Conservation (phyloP, 2,888 invertebrate species). For the Yponomeuta malinellus region DNA sequence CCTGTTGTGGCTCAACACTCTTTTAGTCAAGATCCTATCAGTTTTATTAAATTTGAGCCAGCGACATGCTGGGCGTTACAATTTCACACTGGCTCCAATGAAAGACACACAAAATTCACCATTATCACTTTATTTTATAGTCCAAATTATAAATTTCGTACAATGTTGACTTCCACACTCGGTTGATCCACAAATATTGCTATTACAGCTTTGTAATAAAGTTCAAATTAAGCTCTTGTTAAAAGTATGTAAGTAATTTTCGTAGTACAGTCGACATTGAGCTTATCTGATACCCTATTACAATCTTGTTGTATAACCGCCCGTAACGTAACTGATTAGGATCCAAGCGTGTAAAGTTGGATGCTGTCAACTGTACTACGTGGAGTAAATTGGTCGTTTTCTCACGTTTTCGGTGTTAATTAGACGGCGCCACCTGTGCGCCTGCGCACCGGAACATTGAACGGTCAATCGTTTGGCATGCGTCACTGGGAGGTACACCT, state of each 20-base stretch:
- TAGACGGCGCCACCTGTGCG: conserved; percentile 33
- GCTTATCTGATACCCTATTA: too few relatives aligned
- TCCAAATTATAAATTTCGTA: neutral
- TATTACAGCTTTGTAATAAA: neutral
- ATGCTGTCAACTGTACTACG: neutral
- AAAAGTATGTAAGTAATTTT: neutral
- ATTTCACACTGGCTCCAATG: neutral
- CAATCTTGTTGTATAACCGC: too few relatives aligned
- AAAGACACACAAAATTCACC: neutral
- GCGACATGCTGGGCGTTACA: neutral
- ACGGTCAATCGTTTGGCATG: conserved; percentile 11
- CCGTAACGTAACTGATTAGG: too few relatives aligned
- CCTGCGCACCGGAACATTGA: conserved; percentile 16
- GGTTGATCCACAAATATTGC: neutral
- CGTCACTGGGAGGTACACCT: neutral
- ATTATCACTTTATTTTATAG: neutral
- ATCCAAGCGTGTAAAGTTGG: too few relatives aligned
- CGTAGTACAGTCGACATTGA: neutral
- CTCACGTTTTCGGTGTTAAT: conserved; percentile 31
- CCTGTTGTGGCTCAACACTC: neutral
- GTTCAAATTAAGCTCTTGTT: neutral
- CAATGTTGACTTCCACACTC: neutral
- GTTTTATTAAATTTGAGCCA: neutral
- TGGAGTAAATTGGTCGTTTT: conserved; percentile 30
- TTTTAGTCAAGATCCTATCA: neutral